A percentile compares a stretch with the other conserved stretches of the same genome.
These are phyloP conservation scores for Calcarius lapponicus DNA, from an alignment of 2,797 vertebrate genomes.

Conservation along the genomic window DNA sequence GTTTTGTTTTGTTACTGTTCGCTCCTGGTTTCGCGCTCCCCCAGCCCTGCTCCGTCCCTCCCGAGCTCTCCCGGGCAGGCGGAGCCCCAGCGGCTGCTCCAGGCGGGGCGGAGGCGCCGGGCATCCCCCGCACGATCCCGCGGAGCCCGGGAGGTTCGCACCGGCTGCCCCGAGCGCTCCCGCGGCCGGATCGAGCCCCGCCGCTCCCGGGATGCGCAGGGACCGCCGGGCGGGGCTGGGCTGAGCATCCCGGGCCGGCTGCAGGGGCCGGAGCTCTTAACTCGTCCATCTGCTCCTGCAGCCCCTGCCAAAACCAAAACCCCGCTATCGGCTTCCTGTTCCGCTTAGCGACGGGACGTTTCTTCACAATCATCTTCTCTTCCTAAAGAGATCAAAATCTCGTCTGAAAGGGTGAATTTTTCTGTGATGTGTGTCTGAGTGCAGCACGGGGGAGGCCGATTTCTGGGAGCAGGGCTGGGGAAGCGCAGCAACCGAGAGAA, in stretches of 20 bases:
- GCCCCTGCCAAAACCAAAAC: slow-evolving; percentile 20
- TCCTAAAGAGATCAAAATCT: slow-evolving; percentile 45
- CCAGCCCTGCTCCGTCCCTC: fast-evolving
- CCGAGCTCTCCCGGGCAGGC: background rate
- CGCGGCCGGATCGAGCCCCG: no score
- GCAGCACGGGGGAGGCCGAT: background rate
- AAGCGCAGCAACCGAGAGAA: background rate
- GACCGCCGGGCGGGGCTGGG: background rate
- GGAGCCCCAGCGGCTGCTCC: background rate
- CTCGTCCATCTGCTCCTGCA: background rate
- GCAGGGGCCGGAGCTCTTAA: background rate
- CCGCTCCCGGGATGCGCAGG: no score
- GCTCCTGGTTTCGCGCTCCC: background rate
- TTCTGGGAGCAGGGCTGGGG: background rate
- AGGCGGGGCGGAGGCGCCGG: no score
- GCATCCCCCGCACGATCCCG: no score
- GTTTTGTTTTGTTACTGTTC: background rate
- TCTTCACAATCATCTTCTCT: background rate
- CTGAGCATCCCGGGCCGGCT: background rate
- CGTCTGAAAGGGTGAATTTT: background rate
- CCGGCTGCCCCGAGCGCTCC: background rate
- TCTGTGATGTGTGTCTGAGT: fast-evolving
- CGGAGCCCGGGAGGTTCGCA: no score
- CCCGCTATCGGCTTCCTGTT: slow-evolving; percentile 51
- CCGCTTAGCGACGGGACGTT: background rate